Conservation (phyloP, 2,113 vertebrate species). For the Tupaia tana region DNA sequence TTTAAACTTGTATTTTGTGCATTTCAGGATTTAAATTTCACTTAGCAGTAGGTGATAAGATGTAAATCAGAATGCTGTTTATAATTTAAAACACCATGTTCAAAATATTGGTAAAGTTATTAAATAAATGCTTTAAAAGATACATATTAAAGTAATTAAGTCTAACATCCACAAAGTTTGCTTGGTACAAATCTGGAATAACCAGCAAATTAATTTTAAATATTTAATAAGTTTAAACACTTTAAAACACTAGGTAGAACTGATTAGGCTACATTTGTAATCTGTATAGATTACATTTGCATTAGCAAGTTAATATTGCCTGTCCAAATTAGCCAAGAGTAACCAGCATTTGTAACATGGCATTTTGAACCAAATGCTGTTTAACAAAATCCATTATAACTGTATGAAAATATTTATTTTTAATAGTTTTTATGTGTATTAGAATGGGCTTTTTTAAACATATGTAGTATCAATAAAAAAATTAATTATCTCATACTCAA, state of each 20-base stretch:
- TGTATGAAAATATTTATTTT: constrained; percentile 66
- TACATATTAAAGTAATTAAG: background rate
- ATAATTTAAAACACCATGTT: background rate
- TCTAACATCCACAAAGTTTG: constrained; percentile 5
- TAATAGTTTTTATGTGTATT: constrained; percentile 47
- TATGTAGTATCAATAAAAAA: constrained; percentile 65
- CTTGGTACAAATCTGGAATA: background rate
- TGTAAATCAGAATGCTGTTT: background rate
- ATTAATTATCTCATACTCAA: constrained; percentile 40
- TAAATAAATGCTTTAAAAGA: constrained; percentile 16
- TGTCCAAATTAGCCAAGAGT: background rate
- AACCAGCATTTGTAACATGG: background rate
- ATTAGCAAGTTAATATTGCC: background rate
- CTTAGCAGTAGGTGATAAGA: background rate
- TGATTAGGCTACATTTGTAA: background rate
- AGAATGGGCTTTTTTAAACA: constrained; percentile 63
- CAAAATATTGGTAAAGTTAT: background rate
- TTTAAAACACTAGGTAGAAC: constrained; percentile 20
- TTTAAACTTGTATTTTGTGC: constrained; percentile 14
- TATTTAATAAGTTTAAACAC: background rate
- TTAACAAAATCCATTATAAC: constrained; percentile 51
- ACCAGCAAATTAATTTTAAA: constrained; percentile 17
- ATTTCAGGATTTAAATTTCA: constrained; percentile 23
- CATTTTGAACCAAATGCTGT: constrained; percentile 47
- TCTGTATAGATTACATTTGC: background rate